phyloP scores from a whole-genome alignment of 2,113 vertebrate species.

The Capricornis sumatraensis region DNA sequence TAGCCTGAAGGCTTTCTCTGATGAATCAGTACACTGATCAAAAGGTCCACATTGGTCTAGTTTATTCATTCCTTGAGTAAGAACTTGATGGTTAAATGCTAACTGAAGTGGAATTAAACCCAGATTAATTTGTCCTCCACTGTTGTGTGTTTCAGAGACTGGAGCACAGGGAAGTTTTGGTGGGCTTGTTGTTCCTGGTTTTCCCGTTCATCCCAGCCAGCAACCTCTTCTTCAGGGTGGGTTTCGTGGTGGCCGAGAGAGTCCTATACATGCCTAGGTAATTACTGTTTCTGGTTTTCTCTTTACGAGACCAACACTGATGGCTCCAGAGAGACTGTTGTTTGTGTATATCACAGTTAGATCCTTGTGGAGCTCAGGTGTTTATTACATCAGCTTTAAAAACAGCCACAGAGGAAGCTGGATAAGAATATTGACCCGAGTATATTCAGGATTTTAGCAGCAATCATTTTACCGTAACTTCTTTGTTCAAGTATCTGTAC shows the following conservation, averaged over 20 bases:
- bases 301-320: slow-evolving; percentile 21
- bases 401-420: background rate
- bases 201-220: slow-evolving; percentile 98
- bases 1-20: background rate
- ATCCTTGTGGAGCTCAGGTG: background rate
- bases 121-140: slow-evolving; percentile 73
- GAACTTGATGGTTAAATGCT: slow-evolving; percentile 22
- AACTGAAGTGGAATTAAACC: slow-evolving; percentile 41
- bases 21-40: background rate
- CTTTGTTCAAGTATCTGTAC: background rate
- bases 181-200: slow-evolving; percentile 93
- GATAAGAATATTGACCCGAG: background rate
- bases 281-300: slow-evolving; percentile 64
- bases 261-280: slow-evolving; percentile 99
- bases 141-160: slow-evolving; percentile 85
- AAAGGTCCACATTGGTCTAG: background rate
- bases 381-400: background rate
- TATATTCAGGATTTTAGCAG: background rate
- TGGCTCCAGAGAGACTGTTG: background rate
- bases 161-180: slow-evolving; percentile 89
- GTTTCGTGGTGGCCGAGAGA: slow-evolving; percentile 97
- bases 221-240: slow-evolving; percentile 99
- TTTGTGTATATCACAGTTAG: background rate
- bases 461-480: background rate
- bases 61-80: background rate